Evolutionary conservation across 2,113 vertebrate genomes (phyloP), one percentile per base, ranked within the genome.

Genomic region (Bolborhynchus lineola): DNA sequence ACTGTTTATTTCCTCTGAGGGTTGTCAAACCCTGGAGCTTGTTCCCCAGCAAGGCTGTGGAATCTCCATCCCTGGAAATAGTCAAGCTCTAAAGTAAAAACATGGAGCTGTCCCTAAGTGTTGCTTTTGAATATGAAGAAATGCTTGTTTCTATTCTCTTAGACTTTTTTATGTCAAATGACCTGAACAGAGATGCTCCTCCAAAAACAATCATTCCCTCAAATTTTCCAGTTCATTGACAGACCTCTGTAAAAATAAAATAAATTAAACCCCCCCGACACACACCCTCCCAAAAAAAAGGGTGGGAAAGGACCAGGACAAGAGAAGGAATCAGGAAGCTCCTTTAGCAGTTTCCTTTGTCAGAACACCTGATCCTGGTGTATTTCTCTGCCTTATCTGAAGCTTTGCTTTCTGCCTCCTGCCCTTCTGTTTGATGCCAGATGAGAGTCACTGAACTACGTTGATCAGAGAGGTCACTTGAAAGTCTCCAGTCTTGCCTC

Each of bases 191-290:
- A n/a, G 78, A 11, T 71, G 46, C 42, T 71, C 46, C 47, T 86
- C 80, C 31, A 35, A 6, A 62, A 89, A 6, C n/a, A 87, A 13
- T 46, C 20, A 2, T 9, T 59, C 59, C 11, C 42, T 68, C 18
- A 7, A 2, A 20, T 31, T 47, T 35, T 71, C 4, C 37, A 59
- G 52, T 26, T 71, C 17, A 3, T 23, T 25, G 62, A 67, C 71
- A 17, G 11, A 13, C 29, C 46, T 6, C 7, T 1, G 12, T 7
- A 3, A 18, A 64, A 78, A 6, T 25, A 29, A 7, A 55, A 52
- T 11, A 1, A 10, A 14, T 12, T 1, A 26, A 4, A 1, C n/a
- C n/a, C n/a, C n/a, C n/a, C n/a, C n/a, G n/a, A 11, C 20, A 47
- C 46, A 8, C 39, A 39, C 39, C 9, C 46, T 10, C 47, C 23